Evolutionary conservation across 2,888 invertebrate genomes (phyloP).

Genomic region (Morpho helenor): DNA sequence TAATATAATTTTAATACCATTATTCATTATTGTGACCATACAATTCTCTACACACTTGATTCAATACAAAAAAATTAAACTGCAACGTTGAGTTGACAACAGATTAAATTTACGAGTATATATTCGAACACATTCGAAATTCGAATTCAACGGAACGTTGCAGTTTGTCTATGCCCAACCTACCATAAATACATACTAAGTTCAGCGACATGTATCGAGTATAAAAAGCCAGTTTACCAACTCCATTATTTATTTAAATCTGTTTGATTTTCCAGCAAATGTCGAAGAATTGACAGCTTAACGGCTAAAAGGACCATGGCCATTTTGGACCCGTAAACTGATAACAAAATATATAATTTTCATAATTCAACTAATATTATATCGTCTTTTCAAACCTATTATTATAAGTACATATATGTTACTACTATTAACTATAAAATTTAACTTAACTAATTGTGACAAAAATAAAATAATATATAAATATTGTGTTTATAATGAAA

Average conservation of each 20-base stretch:
- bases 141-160: constrained; percentile 42
- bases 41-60: constrained; percentile 63
- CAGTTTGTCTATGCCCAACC: constrained; percentile 55
- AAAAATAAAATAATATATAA: neutral
- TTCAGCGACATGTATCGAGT: constrained; percentile 56
- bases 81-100: constrained; percentile 46
- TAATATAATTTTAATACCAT: constrained; percentile 65
- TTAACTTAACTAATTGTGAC: neutral
- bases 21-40: constrained; percentile 59
- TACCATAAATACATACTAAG: constrained; percentile 61
- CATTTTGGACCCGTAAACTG: constrained; percentile 31
- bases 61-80: constrained; percentile 58
- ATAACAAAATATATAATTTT: constrained; percentile 5
- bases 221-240: constrained; percentile 64
- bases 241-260: constrained; percentile 29
- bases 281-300: constrained; percentile 30
- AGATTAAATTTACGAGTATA: constrained; percentile 20
- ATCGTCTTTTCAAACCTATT: neutral
- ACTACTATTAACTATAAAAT: neutral
- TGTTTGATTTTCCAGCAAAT: constrained; percentile 18
- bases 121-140: constrained; percentile 18
- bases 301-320: constrained; percentile 39
- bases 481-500: constrained; percentile 8
- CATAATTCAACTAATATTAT: neutral
- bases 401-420: neutral